phyloP scores from a whole-genome alignment of 2,113 vertebrate species.

The Pseudorasbora parva region DNA sequence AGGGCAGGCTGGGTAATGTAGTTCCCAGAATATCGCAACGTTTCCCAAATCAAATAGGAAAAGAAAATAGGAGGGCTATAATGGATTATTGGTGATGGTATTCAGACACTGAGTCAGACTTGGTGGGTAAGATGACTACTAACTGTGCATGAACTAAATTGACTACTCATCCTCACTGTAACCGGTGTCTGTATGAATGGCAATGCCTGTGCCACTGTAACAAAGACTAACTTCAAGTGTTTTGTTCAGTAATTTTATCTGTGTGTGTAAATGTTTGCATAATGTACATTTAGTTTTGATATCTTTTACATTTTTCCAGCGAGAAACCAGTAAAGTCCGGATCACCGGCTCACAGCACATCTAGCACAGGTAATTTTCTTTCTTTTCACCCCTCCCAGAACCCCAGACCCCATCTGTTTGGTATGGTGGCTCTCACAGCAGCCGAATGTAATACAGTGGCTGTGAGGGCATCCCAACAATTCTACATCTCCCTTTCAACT shows the following conservation, averaged over 20 bases:
- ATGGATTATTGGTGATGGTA: conserved; percentile 15
- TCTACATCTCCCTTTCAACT: conserved; percentile 44
- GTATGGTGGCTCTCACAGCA: background rate
- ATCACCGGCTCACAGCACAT: conserved; percentile 78
- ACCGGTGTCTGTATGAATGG: background rate
- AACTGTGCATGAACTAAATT: conserved; percentile 49
- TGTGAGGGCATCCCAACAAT: conserved; percentile 54
- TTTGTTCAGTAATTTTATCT: background rate
- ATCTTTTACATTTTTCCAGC: conserved; percentile 72
- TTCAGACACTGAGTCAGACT: background rate
- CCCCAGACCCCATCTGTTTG: background rate
- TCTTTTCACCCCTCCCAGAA: background rate
- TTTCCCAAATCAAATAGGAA: conserved; percentile 9
- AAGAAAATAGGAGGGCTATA: background rate
- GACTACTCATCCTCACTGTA: conserved; percentile 31
- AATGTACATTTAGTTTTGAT: conserved; percentile 27
- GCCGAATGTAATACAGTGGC: conserved; percentile 30
- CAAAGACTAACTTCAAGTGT: background rate
- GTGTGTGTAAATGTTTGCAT: background rate
- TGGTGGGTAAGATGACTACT: conserved; percentile 30
- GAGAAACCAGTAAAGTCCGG: conserved; percentile 84
- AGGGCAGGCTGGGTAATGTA: conserved; percentile 59
- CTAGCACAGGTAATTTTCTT: conserved; percentile 80
- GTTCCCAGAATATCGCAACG: conserved; percentile 46
- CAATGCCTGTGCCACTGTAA: background rate